Evolutionary conservation across 2,888 invertebrate species (phyloP).

Genomic region (Halocaridina rubra): DNA sequence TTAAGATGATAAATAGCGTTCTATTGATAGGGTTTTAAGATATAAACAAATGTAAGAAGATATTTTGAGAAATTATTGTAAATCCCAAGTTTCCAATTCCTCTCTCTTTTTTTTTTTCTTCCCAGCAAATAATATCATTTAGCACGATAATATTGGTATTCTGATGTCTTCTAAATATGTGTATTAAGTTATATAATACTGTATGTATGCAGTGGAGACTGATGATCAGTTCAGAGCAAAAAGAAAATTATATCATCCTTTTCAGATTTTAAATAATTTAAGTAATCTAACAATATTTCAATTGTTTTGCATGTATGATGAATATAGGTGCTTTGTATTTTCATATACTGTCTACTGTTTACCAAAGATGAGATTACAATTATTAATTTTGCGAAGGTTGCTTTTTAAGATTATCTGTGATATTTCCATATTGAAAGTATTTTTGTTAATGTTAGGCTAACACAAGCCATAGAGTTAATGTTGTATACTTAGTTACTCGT

Average conservation of each 20-base stretch:
- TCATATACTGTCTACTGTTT: slow-evolving; percentile 43
- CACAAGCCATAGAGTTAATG: slow-evolving; percentile 38
- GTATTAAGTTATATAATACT: background rate
- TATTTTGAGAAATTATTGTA: too few relatives aligned
- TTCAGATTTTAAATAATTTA: background rate
- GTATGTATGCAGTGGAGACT: background rate
- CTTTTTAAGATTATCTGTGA: slow-evolving; percentile 56
- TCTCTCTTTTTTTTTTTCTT: too few relatives aligned
- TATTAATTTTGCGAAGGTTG: slow-evolving; percentile 45
- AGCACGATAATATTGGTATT: too few relatives aligned
- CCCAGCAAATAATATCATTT: too few relatives aligned
- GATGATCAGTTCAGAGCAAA: background rate
- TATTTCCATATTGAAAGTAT: slow-evolving; percentile 49
- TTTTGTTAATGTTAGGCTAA: slow-evolving; percentile 39
- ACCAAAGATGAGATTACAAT: slow-evolving; percentile 44
- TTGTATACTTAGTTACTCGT: slow-evolving; percentile 37
- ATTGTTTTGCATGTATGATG: slow-evolving; percentile 33
- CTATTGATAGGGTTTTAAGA: too few relatives aligned
- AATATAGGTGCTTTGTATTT: slow-evolving; percentile 40
- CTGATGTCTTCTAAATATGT: too few relatives aligned
- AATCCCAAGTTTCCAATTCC: too few relatives aligned
- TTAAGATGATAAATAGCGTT: too few relatives aligned
- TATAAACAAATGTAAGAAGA: too few relatives aligned
- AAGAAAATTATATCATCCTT: too few relatives aligned
- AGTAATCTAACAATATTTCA: slow-evolving; percentile 7